phyloP scores from a whole-genome alignment of 35 echinoderm and acorn worm species.

The Acanthaster planci region DNA sequence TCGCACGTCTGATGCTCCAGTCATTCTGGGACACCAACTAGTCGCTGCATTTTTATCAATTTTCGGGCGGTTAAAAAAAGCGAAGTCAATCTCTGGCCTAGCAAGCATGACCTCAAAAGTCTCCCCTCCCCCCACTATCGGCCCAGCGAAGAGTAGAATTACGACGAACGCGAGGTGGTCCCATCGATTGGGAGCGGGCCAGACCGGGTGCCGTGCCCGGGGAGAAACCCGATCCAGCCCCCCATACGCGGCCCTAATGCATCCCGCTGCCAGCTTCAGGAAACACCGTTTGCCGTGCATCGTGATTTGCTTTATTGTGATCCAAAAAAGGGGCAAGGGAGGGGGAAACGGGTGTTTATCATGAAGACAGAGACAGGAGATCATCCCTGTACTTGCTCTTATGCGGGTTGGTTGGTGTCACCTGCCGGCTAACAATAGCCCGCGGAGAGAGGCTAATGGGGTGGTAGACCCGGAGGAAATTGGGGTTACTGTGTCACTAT shows the following conservation, averaged over 20 bases:
- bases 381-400: neutral
- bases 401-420: neutral
- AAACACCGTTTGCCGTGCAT: neutral
- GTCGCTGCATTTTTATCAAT: no score
- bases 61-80: no score
- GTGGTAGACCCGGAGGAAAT: neutral
- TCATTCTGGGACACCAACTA: no score
- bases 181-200: slow-evolving; percentile 9
- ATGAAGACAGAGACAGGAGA: neutral
- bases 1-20: no score
- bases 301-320: no score
- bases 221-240: slow-evolving; percentile 11
- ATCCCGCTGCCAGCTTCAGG: neutral
- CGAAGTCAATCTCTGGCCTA: neutral
- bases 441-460: neutral
- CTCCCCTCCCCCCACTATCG: neutral
- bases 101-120: neutral
- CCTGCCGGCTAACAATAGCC: slow-evolving; percentile 16
- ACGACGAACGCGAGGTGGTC: neutral
- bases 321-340: no score
- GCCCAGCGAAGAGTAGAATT: neutral
- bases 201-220: slow-evolving; percentile 4
- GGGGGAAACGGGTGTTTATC: no score
- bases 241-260: slow-evolving; percentile 3
- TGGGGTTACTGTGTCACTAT: no score